phyloP scores from a whole-genome alignment of 2,888 invertebrate species.

The Chrysina gloriosa region DNA sequence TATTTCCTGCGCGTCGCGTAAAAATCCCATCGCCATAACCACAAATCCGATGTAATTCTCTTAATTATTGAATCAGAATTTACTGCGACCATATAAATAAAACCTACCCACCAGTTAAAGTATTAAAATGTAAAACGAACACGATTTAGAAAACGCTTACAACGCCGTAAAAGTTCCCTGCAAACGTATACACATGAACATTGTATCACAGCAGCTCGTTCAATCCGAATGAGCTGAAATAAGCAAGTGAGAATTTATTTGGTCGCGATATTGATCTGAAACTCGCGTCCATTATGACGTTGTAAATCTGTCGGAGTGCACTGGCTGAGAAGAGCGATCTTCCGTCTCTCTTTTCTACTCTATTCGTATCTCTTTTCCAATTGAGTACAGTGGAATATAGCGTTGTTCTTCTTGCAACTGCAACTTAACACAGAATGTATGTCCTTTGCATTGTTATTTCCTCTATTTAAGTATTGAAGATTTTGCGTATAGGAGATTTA shows the following conservation, averaged over 20 bases:
- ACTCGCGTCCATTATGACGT: constrained; percentile 37
- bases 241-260: constrained; percentile 39
- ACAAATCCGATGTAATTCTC: constrained; percentile 4
- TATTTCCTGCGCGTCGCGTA: background rate
- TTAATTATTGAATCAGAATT: constrained; percentile 18
- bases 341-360: background rate
- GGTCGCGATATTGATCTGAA: constrained; percentile 37
- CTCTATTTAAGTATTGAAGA: constrained; percentile 20
- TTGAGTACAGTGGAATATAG: background rate
- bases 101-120: background rate
- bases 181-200: background rate
- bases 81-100: constrained; percentile 2
- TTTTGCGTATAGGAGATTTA: constrained; percentile 19
- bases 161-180: background rate
- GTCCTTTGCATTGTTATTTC: constrained; percentile 25
- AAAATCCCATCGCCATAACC: constrained; percentile 8
- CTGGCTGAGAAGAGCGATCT: constrained; percentile 13
- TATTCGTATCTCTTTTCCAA: background rate
- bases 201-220: constrained; percentile 12
- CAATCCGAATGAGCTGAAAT: constrained; percentile 31
- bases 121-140: background rate
- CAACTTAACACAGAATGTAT: constrained; percentile 34
- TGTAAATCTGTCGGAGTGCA: constrained; percentile 37
- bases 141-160: constrained; percentile 13
- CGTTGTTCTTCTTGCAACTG: constrained; percentile 8